Conservation (phyloP, 2,888 invertebrate genomes). For the Plusia festucae region DNA sequence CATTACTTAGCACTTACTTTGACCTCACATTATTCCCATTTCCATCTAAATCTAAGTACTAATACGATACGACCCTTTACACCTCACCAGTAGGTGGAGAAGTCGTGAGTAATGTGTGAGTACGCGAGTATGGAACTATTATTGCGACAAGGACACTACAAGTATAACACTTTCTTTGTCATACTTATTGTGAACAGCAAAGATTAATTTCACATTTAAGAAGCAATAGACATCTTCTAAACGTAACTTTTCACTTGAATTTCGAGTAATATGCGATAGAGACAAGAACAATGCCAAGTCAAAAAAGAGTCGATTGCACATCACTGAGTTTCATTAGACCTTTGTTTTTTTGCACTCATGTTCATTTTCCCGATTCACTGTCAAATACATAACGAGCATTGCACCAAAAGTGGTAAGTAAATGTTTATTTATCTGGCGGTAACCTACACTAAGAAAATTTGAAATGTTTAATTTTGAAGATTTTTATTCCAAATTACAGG, state of each 20-base stretch:
- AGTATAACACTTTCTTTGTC: too few relatives aligned
- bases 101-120: too few relatives aligned
- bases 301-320: background rate
- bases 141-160: too few relatives aligned
- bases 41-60: background rate
- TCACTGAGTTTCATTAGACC: background rate
- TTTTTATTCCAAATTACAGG: conserved; percentile 21
- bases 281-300: background rate
- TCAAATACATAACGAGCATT: background rate
- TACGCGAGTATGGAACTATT: too few relatives aligned
- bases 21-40: background rate
- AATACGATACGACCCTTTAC: too few relatives aligned
- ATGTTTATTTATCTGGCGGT: conserved; percentile 11
- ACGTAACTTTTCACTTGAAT: background rate
- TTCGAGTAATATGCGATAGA: background rate
- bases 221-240: too few relatives aligned
- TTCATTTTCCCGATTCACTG: background rate
- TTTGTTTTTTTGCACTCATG: background rate
- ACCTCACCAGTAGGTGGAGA: too few relatives aligned
- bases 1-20: background rate
- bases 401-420: background rate
- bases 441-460: conserved; percentile 41
- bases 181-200: too few relatives aligned
- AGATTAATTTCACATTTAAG: too few relatives aligned
- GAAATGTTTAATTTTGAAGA: conserved; percentile 31